Percentiles rank a stretch among this genome's conserved stretches.
phyloP scores from a whole-genome alignment of 53 echinoderm and acorn worm species.

The Paelopatides confundens region DNA sequence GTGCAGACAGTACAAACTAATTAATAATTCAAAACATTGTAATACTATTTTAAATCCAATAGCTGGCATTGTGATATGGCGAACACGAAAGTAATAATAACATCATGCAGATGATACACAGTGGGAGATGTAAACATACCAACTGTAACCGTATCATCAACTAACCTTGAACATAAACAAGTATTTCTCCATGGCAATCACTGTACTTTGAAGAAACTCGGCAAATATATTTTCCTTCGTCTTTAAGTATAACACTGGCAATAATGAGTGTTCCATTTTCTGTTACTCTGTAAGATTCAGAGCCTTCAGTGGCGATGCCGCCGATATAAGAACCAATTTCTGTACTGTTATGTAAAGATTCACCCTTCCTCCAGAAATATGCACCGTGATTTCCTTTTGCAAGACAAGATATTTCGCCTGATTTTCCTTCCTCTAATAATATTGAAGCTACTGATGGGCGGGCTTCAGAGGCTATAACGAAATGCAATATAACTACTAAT shows the following conservation, averaged over 20 bases:
- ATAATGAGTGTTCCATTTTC: not conserved
- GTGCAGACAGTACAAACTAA: too few species aligned
- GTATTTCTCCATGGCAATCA: not conserved
- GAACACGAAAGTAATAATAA: too few species aligned
- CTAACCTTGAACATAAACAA: not conserved
- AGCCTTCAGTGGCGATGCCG: not conserved
- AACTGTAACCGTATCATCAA: too few species aligned
- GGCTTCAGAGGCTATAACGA: too few species aligned
- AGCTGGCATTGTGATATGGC: too few species aligned
- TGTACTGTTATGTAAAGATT: not conserved
- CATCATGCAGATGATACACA: too few species aligned
- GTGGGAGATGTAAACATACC: too few species aligned
- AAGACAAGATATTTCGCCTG: not conserved
- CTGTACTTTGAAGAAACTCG: not conserved
- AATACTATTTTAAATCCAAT: too few species aligned
- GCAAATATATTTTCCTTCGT: not conserved
- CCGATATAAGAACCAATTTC: not conserved
- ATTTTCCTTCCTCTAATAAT: not conserved
- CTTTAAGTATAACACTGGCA: not conserved
- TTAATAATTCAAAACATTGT: too few species aligned
- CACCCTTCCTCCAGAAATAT: not conserved
- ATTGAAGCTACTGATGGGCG: not conserved
- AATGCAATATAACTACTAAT: too few species aligned
- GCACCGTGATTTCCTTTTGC: not conserved
- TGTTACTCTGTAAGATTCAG: not conserved